phyloP scores from a whole-genome alignment of 2,888 invertebrate species.

The Mesopsocus fuscifrons region DNA sequence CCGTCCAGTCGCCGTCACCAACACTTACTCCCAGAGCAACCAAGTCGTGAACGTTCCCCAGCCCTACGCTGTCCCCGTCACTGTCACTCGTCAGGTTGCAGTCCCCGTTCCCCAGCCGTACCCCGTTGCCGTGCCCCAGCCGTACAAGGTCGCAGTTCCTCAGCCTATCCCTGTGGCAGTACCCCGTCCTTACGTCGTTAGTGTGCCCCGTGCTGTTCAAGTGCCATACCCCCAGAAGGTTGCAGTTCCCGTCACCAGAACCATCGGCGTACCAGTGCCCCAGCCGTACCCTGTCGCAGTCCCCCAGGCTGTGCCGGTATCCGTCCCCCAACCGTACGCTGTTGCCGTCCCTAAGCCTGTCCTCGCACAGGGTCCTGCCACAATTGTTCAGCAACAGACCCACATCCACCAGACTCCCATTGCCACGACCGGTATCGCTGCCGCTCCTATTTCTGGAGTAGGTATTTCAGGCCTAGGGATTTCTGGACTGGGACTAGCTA shows the following conservation, averaged over 20 bases:
- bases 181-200: slow-evolving; percentile 15
- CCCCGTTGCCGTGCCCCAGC: slow-evolving; percentile 14
- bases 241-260: slow-evolving; percentile 13
- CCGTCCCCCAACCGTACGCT: slow-evolving; percentile 20
- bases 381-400: slow-evolving; percentile 1
- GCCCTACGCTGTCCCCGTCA: slow-evolving; percentile 15
- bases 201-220: slow-evolving; percentile 15
- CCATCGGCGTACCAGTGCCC: slow-evolving; percentile 13
- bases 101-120: slow-evolving; percentile 16
- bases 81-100: slow-evolving; percentile 13
- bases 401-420: neutral
- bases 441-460: too few species aligned
- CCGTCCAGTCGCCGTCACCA: neutral
- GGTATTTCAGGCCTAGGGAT: too few species aligned
- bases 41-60: slow-evolving; percentile 1
- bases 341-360: slow-evolving; percentile 16
- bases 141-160: slow-evolving; percentile 15
- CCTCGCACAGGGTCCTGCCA: slow-evolving; percentile 10
- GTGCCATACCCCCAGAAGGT: slow-evolving; percentile 15
- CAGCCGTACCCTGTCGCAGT: slow-evolving; percentile 14
- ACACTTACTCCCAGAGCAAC: neutral
- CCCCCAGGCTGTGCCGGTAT: slow-evolving; percentile 21
- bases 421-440: neutral
- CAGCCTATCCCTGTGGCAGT: slow-evolving; percentile 15
- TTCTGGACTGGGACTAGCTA: too few species aligned